Percentiles rank a stretch among this genome's conserved stretches.
These are phyloP conservation scores for Sylvicapra grimmia DNA, from an alignment of 2,113 vertebrate genomes.

Conservation along the genomic window DNA sequence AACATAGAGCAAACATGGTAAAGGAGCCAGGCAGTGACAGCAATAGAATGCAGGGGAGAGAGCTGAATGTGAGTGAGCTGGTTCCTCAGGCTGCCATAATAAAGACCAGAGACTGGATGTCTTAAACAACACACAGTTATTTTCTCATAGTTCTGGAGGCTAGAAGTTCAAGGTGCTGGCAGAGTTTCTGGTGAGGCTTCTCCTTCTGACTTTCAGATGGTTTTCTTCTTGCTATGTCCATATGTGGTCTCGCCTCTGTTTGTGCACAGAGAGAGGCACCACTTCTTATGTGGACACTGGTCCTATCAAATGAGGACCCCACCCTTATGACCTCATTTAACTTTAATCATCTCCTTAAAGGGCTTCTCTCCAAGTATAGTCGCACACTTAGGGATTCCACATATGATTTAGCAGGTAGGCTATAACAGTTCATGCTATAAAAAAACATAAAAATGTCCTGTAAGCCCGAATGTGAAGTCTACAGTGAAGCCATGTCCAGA, in stretches of 20 bases:
- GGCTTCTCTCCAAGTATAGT: neutral
- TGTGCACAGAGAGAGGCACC: neutral
- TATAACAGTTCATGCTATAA: neutral
- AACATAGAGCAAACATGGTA: neutral
- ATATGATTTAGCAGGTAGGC: neutral
- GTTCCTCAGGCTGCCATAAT: neutral
- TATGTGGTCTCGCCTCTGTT: neutral
- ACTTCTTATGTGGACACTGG: neutral
- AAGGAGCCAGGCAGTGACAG: neutral
- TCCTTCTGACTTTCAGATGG: neutral
- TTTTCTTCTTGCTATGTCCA: neutral
- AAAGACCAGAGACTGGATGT: neutral
- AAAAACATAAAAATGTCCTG: neutral
- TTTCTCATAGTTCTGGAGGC: neutral
- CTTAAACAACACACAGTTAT: neutral
- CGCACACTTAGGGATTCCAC: neutral
- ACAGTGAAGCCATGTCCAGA: neutral
- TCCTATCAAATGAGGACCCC: neutral
- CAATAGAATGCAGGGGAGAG: neutral
- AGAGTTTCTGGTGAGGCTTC: neutral
- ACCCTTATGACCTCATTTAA: neutral
- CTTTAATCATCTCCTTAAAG: neutral
- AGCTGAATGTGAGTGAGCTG: neutral
- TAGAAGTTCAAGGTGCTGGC: neutral
- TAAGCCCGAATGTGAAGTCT: rapidly evolving